Conservation (phyloP, 2,888 invertebrate genomes). For the Patella pellucida region DNA sequence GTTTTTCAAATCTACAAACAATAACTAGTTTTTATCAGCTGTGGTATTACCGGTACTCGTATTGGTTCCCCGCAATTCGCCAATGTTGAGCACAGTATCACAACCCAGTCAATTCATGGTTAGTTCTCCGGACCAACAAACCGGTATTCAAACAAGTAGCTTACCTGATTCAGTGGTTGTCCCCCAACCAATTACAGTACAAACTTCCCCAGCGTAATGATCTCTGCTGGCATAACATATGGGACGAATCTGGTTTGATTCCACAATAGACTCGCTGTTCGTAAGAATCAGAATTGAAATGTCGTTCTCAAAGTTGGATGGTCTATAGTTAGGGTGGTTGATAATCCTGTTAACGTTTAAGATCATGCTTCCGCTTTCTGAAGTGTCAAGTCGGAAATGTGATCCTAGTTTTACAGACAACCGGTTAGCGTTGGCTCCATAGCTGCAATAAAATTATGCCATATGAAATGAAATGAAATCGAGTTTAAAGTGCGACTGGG, state of each 20-base stretch:
- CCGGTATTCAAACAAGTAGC: neutral
- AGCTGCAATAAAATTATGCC: neutral
- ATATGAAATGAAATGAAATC: no score
- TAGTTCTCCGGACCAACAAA: neutral
- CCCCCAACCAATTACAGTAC: slow-evolving; percentile 33
- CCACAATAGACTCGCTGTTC: slow-evolving; percentile 15
- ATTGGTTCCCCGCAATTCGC: no score
- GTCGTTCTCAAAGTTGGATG: slow-evolving; percentile 34
- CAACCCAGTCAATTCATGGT: no score
- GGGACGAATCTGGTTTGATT: slow-evolving; percentile 20
- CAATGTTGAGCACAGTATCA: neutral
- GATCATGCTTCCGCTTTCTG: neutral
- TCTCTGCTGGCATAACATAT: slow-evolving; percentile 26
- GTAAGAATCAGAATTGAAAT: slow-evolving; percentile 36
- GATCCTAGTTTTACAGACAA: neutral
- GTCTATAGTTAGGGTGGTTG: slow-evolving; percentile 30
- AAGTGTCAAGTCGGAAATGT: neutral
- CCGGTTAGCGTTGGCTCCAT: neutral
- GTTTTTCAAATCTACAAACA: no score
- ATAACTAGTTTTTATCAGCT: no score
- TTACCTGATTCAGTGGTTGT: slow-evolving; percentile 14
- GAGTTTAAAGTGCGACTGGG: no score
- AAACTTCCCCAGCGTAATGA: slow-evolving; percentile 23
- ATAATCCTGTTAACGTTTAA: neutral
- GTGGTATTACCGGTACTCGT: no score